Base-by-base conservation (phyloP, 2,797 vertebrate species). In the Tinamus major region DNA sequence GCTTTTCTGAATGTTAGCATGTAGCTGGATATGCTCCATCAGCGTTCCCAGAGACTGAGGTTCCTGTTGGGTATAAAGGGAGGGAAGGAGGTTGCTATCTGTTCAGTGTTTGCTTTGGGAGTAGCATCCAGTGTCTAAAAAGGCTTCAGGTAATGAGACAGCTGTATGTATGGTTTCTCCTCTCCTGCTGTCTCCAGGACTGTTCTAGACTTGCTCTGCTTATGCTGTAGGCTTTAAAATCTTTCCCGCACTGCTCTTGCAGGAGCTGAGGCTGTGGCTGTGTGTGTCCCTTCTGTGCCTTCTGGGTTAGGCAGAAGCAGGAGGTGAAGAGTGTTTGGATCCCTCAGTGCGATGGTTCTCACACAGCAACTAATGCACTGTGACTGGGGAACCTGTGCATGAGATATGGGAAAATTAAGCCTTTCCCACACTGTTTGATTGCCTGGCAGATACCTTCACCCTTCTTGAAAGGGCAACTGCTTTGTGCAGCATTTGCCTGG, bases 401-500 rank as follows among this genome's bases (percentile, higher is more conserved):
- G 56, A 72, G 27, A 79, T 29, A 33, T 63, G 35, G 53, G 53
- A 46, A 91, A 58, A 84, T 23, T 11, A 83, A 69, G 79, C n/a
- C 51, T 72, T 83, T 90, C 29, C 80, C 19, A 42, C 23, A 33
- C 24, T 86, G 51, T 56, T 21, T 90, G 72, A 24, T 48, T 81
- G 31, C 56, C 48, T 88, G 72, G 27, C 41, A 86, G 35, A 67
- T 74, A 75, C 75, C 37, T 89, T 67, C 7, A 19, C 41, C 37
- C 23, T 70, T 77, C 6, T 27, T 65, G 62, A 74, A 69, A 86
- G 59, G 39, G 21, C 69, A 68, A 82, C 13, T 23, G 10, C 46
- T 90, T 79, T 75, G 70, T 80, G 65, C 33, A 53, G 72, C 7
- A 3, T 82, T 90, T 74, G 19, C 55, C 59, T 63, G 68, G 68